Percentiles rank a stretch among this genome's conserved stretches.
phyloP scores from a whole-genome alignment of 2,113 vertebrate genomes.

The Rhea americana region DNA sequence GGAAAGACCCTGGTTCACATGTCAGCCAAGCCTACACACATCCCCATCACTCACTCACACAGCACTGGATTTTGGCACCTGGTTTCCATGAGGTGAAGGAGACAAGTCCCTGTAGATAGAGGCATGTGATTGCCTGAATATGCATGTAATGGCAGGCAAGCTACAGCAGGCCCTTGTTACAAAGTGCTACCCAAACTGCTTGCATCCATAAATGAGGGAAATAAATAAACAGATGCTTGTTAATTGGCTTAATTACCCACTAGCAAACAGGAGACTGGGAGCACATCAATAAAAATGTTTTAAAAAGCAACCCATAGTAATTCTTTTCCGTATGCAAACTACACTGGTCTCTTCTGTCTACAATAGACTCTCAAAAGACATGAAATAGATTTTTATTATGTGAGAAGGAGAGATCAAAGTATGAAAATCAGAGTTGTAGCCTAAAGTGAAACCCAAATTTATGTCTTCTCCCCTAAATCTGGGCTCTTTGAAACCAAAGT shows the following conservation, averaged over 20 bases:
- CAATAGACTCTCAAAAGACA: not conserved
- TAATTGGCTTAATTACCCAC: slow-evolving; percentile 53
- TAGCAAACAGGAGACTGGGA: slow-evolving; percentile 42
- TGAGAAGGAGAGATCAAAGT: not conserved
- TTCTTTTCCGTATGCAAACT: slow-evolving; percentile 10
- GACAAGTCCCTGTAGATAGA: not conserved
- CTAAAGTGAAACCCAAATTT: not conserved
- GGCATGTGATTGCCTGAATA: not conserved
- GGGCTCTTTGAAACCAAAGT: not conserved
- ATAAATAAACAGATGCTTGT: slow-evolving; percentile 58
- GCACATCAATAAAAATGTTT: slow-evolving; percentile 41
- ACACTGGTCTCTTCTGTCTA: not conserved
- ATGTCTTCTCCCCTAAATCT: not conserved
- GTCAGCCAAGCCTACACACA: not conserved
- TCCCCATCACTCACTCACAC: not conserved
- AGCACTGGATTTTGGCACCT: not conserved
- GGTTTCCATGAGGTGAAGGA: not conserved
- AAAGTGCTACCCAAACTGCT: slow-evolving; percentile 55
- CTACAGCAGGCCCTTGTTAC: slow-evolving; percentile 49
- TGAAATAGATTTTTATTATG: not conserved
- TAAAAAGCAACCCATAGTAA: not conserved
- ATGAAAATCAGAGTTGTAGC: not conserved
- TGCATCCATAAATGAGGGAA: slow-evolving; percentile 47
- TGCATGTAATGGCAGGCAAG: slow-evolving; percentile 22
- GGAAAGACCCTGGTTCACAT: not conserved